Percentiles rank a stretch among this genome's conserved stretches.
Conservation (phyloP, 2,797 vertebrate species). For the Amphiprion clarkii region DNA sequence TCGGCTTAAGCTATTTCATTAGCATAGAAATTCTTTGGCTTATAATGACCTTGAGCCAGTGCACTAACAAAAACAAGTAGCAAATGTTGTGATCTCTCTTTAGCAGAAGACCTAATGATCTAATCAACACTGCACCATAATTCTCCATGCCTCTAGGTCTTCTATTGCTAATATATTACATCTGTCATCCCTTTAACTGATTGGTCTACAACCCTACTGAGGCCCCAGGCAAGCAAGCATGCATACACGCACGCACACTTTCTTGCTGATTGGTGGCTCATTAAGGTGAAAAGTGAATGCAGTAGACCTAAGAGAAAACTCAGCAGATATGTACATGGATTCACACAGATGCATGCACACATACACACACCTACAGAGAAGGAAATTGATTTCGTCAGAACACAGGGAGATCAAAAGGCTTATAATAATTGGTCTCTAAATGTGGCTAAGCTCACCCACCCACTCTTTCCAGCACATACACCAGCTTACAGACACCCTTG, state of each 20-base stretch:
- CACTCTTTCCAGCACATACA: slow-evolving; percentile 50
- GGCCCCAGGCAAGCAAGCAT: slow-evolving; percentile 7
- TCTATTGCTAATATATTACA: slow-evolving; percentile 59
- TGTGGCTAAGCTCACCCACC: slow-evolving; percentile 66
- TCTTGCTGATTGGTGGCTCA: slow-evolving; percentile 61
- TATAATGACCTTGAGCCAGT: slow-evolving; percentile 24
- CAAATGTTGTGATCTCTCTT: slow-evolving; percentile 36
- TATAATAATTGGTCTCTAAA: slow-evolving; percentile 83
- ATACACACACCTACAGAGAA: slow-evolving; percentile 63
- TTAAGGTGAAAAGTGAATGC: slow-evolving; percentile 64
- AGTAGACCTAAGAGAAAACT: slow-evolving; percentile 49
- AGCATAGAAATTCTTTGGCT: slow-evolving; percentile 23
- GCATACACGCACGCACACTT: slow-evolving; percentile 19
- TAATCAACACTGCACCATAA: slow-evolving; percentile 41
- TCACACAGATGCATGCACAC: slow-evolving; percentile 33
- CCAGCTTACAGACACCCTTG: slow-evolving; percentile 38
- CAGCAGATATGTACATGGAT: slow-evolving; percentile 15
- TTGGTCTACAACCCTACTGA: slow-evolving; percentile 40
- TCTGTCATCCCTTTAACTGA: slow-evolving; percentile 53
- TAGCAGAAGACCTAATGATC: slow-evolving; percentile 37
- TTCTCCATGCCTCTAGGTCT: slow-evolving; percentile 30
- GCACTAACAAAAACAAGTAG: slow-evolving; percentile 38
- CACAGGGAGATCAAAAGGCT: slow-evolving; percentile 78
- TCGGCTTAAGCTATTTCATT: slow-evolving; percentile 30
- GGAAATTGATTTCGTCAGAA: slow-evolving; percentile 79